Base-by-base conservation (phyloP, 2,888 invertebrate genomes). In the Agriopis aurantiaria region DNA sequence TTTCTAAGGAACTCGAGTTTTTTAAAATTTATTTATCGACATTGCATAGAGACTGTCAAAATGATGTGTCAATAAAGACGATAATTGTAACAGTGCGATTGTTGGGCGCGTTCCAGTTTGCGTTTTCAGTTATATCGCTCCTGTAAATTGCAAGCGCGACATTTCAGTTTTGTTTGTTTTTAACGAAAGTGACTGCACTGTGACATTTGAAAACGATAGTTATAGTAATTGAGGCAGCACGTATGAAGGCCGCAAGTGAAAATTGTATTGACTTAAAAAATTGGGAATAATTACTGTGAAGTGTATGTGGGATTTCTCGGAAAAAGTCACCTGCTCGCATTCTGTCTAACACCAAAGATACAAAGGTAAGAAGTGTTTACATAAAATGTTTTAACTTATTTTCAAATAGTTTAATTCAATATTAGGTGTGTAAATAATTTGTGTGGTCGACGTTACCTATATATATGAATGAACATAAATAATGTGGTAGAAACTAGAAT, bases 131-230 rank as follows among this genome's bases (percentile, higher is more conserved):
- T 91, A 91, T 82, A 77, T 70, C 69, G 48, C 71, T 65, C 76
- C 79, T 83, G 90, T 85, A 84, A 89, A 88, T 87, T 87, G 86
- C 66, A 75, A 33, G 33, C 79, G 76, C 75, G 81, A 79, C 78
- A 80, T 82, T 79, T 78, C 71, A 75, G 62, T 45, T 82, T 82
- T 88, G 86, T 89, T 90, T 87, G 85, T 87, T 87, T 83, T 78
- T 78, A 87, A 82, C 82, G 90, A 91, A 91, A 92, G 92, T 92
- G 92, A 87, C 88, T 83, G 85, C 80, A 88, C 88, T 88, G 91
- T 90, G 92, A 91, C 91, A 89, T 85, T 90, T 90, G 88, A 90
- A 90, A 89, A 71, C 87, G 88, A 89, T 83, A 88, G 87, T 89
- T 82, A 76, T 80, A 73, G 73, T 85, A 85, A 87, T 86, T 85